Conservation (phyloP, 2,797 vertebrate species). For the Arctocebus calabarensis region DNA sequence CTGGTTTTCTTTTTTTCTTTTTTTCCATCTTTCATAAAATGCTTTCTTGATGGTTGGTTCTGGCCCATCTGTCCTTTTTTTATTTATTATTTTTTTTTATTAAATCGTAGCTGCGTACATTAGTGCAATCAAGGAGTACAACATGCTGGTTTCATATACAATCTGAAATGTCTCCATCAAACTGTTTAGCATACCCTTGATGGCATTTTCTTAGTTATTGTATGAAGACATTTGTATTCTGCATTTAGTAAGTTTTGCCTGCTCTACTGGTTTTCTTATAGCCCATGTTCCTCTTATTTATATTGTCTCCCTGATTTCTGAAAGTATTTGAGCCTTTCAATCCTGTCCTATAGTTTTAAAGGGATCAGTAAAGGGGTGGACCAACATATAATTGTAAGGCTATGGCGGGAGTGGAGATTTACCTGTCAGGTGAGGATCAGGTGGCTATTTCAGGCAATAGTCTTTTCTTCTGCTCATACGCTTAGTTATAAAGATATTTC, state of each 20-base stretch:
- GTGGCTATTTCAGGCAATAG: not conserved
- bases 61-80: no score
- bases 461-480: conserved; percentile 30
- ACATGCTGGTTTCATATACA: no score
- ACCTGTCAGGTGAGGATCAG: not conserved
- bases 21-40: no score
- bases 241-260: no score
- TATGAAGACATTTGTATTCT: no score
- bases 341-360: not conserved
- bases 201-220: no score
- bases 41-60: no score
- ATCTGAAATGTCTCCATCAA: no score
- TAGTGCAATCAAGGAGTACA: no score
- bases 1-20: not conserved
- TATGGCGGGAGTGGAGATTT: not conserved
- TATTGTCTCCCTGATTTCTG: not conserved
- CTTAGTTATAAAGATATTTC: not conserved
- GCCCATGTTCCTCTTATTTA: not conserved
- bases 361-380: not conserved
- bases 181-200: no score
- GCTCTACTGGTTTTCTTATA: not conserved
- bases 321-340: not conserved
- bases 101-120: no score
- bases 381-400: not conserved
- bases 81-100: no score